Conservation (phyloP, 2,888 invertebrate genomes). For the Tipula confusa region DNA sequence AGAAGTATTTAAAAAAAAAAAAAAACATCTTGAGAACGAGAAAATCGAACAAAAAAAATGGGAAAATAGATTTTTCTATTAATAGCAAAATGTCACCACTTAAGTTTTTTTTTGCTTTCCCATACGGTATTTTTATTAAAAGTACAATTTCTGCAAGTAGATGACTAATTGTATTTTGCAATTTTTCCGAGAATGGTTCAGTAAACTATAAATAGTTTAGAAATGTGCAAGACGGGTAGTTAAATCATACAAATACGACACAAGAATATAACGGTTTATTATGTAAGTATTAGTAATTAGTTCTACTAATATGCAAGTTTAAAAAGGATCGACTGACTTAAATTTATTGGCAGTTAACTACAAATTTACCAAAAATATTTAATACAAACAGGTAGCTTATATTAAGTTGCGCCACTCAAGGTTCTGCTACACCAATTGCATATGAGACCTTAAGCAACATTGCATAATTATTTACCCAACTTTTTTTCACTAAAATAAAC, state of each 20-base stretch:
- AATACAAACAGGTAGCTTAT: background rate
- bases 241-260: background rate
- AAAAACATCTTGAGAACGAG: background rate
- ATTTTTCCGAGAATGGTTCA: background rate
- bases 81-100: constrained; percentile 9
- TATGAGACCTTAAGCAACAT: background rate
- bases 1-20: background rate
- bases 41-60: background rate
- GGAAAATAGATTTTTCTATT: background rate
- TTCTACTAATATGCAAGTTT: no score
- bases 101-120: background rate
- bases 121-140: background rate
- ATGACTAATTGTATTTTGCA: background rate
- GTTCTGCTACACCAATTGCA: background rate
- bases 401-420: background rate
- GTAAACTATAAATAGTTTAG: background rate
- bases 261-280: background rate
- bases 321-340: no score
- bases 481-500: background rate
- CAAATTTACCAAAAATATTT: background rate
- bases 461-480: background rate
- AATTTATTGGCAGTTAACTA: no score
- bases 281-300: no score
- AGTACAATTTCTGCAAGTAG: background rate
- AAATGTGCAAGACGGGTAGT: background rate